Conservation (phyloP, 1,140 invertebrate genomes). For the Aporrectodea caliginosa region DNA sequence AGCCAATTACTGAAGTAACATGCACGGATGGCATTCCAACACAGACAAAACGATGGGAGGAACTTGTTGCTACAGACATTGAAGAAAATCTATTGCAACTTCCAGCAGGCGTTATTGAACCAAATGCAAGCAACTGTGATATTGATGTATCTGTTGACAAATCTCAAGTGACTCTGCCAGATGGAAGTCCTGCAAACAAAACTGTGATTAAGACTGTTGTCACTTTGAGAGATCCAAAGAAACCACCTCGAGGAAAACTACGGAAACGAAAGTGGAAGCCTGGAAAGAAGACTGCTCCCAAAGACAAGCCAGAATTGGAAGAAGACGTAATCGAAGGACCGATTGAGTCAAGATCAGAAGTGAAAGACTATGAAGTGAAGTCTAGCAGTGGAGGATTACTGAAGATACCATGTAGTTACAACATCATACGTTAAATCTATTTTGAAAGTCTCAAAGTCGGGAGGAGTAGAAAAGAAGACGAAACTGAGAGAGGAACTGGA, state of each 20-base stretch:
- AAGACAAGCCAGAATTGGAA: too few species aligned
- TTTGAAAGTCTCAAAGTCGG: background rate
- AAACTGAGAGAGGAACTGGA: background rate
- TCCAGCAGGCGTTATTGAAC: background rate
- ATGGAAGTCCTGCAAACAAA: background rate
- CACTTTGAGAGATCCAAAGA: background rate
- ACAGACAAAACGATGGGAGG: background rate
- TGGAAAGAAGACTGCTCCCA: background rate
- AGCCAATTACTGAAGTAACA: background rate
- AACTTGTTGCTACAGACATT: background rate
- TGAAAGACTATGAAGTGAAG: background rate
- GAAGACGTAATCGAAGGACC: background rate
- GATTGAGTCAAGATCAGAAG: background rate
- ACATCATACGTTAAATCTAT: background rate
- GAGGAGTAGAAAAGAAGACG: background rate
- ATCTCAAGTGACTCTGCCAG: background rate
- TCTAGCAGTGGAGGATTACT: too few species aligned
- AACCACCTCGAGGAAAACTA: background rate
- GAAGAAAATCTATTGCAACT: background rate
- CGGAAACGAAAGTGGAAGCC: too few species aligned
- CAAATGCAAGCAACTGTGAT: background rate
- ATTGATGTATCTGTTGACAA: background rate
- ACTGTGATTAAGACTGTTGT: background rate
- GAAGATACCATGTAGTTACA: too few species aligned
- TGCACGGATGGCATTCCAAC: background rate